A percentile compares a stretch with the other conserved stretches of the same genome.
These are phyloP conservation scores for Aspidoscelis tigris DNA, from an alignment of 2,113 vertebrate genomes.

Conservation along the genomic window DNA sequence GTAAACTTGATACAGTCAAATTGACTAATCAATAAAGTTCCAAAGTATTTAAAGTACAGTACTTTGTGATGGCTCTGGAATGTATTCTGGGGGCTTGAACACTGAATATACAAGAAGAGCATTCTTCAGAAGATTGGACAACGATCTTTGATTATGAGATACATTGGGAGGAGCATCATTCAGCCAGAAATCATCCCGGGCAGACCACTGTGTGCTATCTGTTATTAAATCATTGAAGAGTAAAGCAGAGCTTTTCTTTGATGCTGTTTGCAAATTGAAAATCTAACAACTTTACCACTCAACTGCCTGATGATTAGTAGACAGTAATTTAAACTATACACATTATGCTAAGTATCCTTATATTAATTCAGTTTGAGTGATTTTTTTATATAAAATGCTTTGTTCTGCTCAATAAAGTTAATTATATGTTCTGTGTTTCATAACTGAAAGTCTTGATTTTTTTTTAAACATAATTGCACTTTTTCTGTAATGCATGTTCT, in stretches of 20 bases:
- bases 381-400: constrained; percentile 69
- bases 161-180: neutral
- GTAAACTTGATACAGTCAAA: too few relatives aligned
- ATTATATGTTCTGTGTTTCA: constrained; percentile 71
- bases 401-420: constrained; percentile 74
- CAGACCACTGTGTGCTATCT: neutral
- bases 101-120: neutral
- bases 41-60: neutral
- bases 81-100: neutral
- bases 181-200: constrained; percentile 15
- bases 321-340: constrained; percentile 67
- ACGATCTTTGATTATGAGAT: neutral
- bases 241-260: constrained; percentile 60
- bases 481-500: constrained; percentile 58
- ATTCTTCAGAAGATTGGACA: neutral
- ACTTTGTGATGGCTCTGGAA: neutral
- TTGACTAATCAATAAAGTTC: too few relatives aligned
- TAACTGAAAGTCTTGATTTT: constrained; percentile 70
- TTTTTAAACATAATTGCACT: constrained; percentile 64
- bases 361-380: constrained; percentile 73
- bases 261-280: constrained; percentile 66
- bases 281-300: constrained; percentile 72
- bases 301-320: constrained; percentile 71
- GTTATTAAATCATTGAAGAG: constrained; percentile 52
- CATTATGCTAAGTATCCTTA: constrained; percentile 69